Base-by-base conservation (phyloP, 1,140 invertebrate species). In the Leptinotarsa defecta region DNA sequence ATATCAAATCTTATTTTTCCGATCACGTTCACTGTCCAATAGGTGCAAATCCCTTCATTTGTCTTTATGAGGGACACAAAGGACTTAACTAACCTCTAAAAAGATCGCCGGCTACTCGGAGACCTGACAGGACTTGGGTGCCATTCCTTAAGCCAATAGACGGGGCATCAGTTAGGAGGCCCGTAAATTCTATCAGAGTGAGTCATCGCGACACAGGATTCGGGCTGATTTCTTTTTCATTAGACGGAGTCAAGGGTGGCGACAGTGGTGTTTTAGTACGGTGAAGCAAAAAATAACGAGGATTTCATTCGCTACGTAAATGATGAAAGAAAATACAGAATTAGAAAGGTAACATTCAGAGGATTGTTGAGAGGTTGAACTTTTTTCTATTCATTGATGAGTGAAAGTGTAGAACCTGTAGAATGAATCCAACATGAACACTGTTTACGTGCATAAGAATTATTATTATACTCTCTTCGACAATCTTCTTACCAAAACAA, bases 31-130 rank as follows among this genome's bases (percentile, higher is more conserved):
- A 24, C 78, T 70, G 74, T 82, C 80, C 80, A 84, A 83, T 83
- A 81, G 82, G 81, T 81, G 83, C 79, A 83, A 84, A 84, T 82
- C 82, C 80, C 81, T 80, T 84, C 83, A 83, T 84, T 84, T 84
- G 83, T 84, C 83, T 84, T 83, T 84, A 84, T 81, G 79, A 81
- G 78, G 63, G 78, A 78, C 52, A 82, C 81, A 82, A 84, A 83
- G 79, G 81, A 81, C 79, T 81, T 81, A 83, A 84, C 83, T 84
- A 81, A 82, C 82, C 80, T 77, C 74, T 67, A 77, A 78, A 71
- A 80, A 78, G 76, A 77, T 75, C 48, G 57, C 70, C 65, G 73
- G 57, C 75, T 72, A 68, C 73, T 71, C 63, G 71, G 76, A 74
- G 70, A 71, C 77, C 76, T 52, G 65, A 77, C 77, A 76, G n/a